Percentiles rank a stretch among this genome's conserved stretches.
Evolutionary conservation across 2,113 vertebrate genomes (phyloP).

Genomic region (Chaetops frenatus): DNA sequence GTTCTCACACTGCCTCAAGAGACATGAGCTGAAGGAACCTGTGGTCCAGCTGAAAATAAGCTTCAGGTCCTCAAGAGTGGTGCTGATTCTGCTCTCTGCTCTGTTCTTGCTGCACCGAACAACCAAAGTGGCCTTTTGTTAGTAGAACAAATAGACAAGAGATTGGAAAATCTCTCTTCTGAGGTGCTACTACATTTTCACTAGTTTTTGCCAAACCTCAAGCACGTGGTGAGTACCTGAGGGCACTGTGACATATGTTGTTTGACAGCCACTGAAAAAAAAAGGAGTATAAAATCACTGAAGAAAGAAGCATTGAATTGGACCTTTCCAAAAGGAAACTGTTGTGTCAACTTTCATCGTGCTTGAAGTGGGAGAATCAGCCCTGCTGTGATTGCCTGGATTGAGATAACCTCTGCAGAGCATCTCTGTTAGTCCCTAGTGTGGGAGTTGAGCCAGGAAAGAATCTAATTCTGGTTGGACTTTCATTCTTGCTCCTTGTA

Average conservation of each 20-base stretch:
- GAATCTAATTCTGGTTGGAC: neutral
- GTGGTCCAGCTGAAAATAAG: neutral
- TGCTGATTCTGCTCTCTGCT: neutral
- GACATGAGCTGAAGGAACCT: neutral
- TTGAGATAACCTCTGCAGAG: neutral
- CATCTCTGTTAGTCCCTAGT: neutral
- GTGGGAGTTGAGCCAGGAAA: neutral
- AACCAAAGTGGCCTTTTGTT: neutral
- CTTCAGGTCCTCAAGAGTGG: neutral
- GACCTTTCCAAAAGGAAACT: neutral
- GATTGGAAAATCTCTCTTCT: neutral
- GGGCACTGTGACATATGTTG: neutral
- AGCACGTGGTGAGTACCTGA: neutral
- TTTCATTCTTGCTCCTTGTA: neutral
- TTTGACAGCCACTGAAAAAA: neutral
- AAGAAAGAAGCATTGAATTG: neutral
- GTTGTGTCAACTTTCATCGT: rapidly evolving
- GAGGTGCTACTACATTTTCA: neutral
- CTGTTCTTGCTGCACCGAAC: neutral
- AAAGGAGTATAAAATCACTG: neutral
- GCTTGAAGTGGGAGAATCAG: neutral
- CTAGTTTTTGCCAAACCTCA: neutral
- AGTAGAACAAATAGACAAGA: neutral
- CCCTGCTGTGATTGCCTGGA: neutral
- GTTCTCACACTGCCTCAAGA: neutral